Conservation (phyloP, 2,888 invertebrate genomes). For the Ormia ochracea region DNA sequence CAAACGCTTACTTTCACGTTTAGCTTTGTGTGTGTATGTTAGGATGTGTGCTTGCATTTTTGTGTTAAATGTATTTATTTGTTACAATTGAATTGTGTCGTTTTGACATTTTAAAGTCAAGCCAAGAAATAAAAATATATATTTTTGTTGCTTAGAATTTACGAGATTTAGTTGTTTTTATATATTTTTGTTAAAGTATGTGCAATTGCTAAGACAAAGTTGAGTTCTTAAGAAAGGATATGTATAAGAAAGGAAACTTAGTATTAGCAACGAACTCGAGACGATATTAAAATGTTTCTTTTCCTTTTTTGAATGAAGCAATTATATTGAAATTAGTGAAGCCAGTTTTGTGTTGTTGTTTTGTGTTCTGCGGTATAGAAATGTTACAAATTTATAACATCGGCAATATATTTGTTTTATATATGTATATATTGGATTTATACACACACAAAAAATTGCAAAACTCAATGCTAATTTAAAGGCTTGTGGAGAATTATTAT, state of each 20-base stretch:
- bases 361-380: background rate
- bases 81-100: conserved; percentile 43
- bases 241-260: conserved; percentile 7
- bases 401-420: no score
- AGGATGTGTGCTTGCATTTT: conserved; percentile 37
- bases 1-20: conserved; percentile 23
- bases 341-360: background rate
- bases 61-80: conserved; percentile 35
- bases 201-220: conserved; percentile 31
- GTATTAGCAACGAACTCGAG: conserved; percentile 17
- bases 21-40: conserved; percentile 13
- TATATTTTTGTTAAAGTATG: conserved; percentile 25
- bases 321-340: conserved; percentile 23
- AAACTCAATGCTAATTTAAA: no score
- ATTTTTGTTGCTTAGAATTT: conserved; percentile 20
- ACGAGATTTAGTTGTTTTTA: background rate
- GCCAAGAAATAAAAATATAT: background rate
- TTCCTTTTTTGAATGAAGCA: background rate
- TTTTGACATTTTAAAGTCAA: conserved; percentile 44
- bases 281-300: background rate
- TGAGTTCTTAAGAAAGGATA: background rate
- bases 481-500: no score
- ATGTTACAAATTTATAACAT: background rate
- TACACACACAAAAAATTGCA: no score
- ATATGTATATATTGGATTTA: no score